These are phyloP conservation scores for Drosophila hydei DNA, from an alignment of 1,140 invertebrate genomes.

Conservation along the genomic window DNA sequence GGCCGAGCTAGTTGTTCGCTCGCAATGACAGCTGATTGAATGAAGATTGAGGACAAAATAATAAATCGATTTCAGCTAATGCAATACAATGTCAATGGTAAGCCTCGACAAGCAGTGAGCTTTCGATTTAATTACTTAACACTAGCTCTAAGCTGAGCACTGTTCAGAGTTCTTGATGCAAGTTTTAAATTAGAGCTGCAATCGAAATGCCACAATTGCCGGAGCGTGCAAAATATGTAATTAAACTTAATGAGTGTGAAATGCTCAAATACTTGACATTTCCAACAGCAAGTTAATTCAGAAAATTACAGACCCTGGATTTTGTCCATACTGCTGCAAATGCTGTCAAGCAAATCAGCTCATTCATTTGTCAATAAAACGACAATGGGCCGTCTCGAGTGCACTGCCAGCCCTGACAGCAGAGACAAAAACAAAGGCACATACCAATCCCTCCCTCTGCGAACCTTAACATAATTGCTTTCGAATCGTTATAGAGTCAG, in stretches of 20 bases:
- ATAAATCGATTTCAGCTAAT: conserved; percentile 3
- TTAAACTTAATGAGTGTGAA: conserved; percentile 79
- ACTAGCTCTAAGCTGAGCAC: background rate
- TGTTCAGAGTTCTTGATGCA: background rate
- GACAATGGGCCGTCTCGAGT: conserved; percentile 56
- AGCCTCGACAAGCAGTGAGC: too few species aligned
- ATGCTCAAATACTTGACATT: conserved; percentile 55
- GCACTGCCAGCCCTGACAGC: conserved; percentile 14
- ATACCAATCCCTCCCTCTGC: background rate
- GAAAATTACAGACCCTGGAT: conserved; percentile 20
- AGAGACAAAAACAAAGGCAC: conserved; percentile 13
- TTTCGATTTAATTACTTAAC: background rate
- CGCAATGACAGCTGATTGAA: conserved; percentile 2
- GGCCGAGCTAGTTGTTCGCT: too few species aligned
- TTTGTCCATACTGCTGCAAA: conserved; percentile 26
- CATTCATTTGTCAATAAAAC: conserved; percentile 78
- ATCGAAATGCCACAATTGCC: conserved; percentile 16
- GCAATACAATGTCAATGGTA: background rate
- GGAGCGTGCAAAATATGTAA: conserved; percentile 65
- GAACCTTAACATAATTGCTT: conserved; percentile 53
- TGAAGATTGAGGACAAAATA: conserved; percentile 2
- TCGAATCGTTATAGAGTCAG: conserved; percentile 53
- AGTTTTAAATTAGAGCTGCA: background rate
- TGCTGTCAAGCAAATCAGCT: conserved; percentile 67
- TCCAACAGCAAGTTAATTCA: conserved; percentile 45